Evolutionary conservation across 2,888 invertebrate genomes (phyloP), one percentile per base, ranked within the genome.

Genomic region (Dastarcus helophoroides): DNA sequence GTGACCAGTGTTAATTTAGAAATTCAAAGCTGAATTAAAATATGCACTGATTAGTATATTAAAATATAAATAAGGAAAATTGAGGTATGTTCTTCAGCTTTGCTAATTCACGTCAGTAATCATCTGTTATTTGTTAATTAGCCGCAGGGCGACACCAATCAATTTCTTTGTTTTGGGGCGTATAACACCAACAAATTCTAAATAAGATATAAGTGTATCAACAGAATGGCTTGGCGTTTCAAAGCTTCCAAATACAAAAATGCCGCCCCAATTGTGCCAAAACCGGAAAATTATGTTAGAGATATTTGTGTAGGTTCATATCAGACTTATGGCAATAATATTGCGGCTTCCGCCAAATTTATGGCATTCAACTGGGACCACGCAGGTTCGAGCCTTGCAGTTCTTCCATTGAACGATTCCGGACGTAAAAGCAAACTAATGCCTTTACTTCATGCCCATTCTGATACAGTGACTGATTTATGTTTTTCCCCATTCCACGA

Each of bases 161-260:
- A n/a, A n/a, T n/a, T n/a, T n/a, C n/a, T n/a, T n/a, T n/a, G n/a
- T n/a, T n/a, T n/a, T n/a, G n/a, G n/a, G n/a, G n/a, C n/a, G n/a
- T n/a, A n/a, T n/a, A n/a, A n/a, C n/a, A n/a, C n/a, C n/a, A n/a
- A n/a, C n/a, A n/a, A n/a, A n/a, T n/a, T n/a, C n/a, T n/a, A n/a
- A n/a, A n/a, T n/a, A n/a, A n/a, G n/a, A n/a, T n/a, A n/a, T n/a
- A n/a, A n/a, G n/a, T n/a, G n/a, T n/a, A n/a, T n/a, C n/a, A n/a
- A 17, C 19, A 23, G 7, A 5, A 88, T 89, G 88, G 85, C 88
- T 64, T 88, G 88, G 85, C 74, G 91, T 65, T 94, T 94, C 67
- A 93, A 94, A 71, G 89, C 90, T 58, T 93, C 93, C 40, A 95
- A 95, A 65, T 95, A 89, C 65, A 95, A 94, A 74, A 95, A 95